These are phyloP conservation scores for Augochlora pura DNA, from an alignment of 1,140 invertebrate genomes.

Conservation along the genomic window DNA sequence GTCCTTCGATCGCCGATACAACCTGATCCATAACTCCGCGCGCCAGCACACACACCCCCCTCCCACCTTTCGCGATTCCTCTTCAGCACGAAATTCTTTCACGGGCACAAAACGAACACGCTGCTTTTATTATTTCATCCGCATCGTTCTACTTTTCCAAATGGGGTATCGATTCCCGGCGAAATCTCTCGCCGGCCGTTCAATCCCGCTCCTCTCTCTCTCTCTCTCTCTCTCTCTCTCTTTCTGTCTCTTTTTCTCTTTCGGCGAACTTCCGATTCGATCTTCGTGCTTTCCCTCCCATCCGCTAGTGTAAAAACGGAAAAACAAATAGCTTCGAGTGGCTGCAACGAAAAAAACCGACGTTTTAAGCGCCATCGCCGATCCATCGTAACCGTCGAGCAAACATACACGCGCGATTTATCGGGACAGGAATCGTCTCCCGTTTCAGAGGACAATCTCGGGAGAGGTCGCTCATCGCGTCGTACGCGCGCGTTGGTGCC, in stretches of 20 bases:
- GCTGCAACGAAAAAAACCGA: too few species aligned
- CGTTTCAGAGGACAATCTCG: not conserved
- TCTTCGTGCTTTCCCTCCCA: not conserved
- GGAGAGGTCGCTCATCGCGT: not conserved
- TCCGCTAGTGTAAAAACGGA: not conserved
- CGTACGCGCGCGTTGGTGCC: too few species aligned
- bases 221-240: too few species aligned
- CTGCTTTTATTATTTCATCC: constrained; percentile 18
- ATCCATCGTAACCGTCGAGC: not conserved
- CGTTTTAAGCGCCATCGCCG: not conserved
- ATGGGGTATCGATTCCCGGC: constrained; percentile 5
- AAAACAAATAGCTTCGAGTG: constrained; percentile 2
- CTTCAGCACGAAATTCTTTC: constrained; percentile 2
- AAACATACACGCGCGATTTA: too few species aligned
- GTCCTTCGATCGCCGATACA: not conserved
- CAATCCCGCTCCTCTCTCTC: not conserved
- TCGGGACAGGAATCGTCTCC: too few species aligned
- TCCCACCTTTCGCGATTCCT: too few species aligned
- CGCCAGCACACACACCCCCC: too few species aligned
- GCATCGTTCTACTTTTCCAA: constrained; percentile 8
- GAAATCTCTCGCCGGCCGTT: not conserved
- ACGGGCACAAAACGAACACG: not conserved
- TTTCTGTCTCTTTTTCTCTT: too few species aligned
- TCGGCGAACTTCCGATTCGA: not conserved
- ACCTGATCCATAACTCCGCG: not conserved